phyloP scores from a whole-genome alignment of 1,140 invertebrate species.

The Drosophila nikananu region DNA sequence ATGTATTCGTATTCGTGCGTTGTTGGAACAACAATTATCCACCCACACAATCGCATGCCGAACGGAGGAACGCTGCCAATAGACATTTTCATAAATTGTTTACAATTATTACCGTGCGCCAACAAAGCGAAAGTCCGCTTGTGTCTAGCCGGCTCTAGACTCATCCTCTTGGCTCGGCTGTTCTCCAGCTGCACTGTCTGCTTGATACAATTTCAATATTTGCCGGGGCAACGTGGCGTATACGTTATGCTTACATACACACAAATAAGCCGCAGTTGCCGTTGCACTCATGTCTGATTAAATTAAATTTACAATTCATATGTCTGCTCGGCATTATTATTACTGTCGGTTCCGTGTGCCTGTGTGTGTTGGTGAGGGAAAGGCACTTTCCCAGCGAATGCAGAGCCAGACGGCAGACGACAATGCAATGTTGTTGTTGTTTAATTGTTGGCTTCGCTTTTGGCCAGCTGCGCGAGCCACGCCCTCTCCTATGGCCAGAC shows the following conservation, averaged over 20 bases:
- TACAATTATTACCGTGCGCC: constrained; percentile 67
- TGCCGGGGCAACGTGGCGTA: constrained; percentile 56
- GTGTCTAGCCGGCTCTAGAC: constrained; percentile 31
- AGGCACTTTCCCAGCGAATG: constrained; percentile 16
- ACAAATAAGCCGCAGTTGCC: constrained; percentile 44
- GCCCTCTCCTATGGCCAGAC: constrained; percentile 23
- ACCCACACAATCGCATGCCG: constrained; percentile 32
- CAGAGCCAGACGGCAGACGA: constrained; percentile 28
- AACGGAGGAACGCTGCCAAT: constrained; percentile 42
- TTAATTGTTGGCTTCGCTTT: constrained; percentile 55
- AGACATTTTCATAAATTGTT: constrained; percentile 81
- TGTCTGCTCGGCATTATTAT: constrained; percentile 47
- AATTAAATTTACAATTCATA: constrained; percentile 82
- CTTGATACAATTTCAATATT: constrained; percentile 64
- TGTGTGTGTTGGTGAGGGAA: constrained; percentile 8
- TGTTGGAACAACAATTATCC: constrained; percentile 55
- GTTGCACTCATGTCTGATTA: constrained; percentile 76
- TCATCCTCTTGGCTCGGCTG: constrained; percentile 21
- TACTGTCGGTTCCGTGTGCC: background rate
- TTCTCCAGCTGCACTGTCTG: constrained; percentile 20
- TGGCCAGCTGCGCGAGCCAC: constrained; percentile 26
- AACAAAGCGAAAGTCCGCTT: constrained; percentile 58
- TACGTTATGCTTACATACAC: constrained; percentile 54
- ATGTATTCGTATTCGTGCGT: constrained; percentile 25
- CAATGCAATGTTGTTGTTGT: constrained; percentile 21